Evolutionary conservation across 2,888 invertebrate species (phyloP), one percentile per base, ranked within the genome.

Genomic region (Amiota mariae): DNA sequence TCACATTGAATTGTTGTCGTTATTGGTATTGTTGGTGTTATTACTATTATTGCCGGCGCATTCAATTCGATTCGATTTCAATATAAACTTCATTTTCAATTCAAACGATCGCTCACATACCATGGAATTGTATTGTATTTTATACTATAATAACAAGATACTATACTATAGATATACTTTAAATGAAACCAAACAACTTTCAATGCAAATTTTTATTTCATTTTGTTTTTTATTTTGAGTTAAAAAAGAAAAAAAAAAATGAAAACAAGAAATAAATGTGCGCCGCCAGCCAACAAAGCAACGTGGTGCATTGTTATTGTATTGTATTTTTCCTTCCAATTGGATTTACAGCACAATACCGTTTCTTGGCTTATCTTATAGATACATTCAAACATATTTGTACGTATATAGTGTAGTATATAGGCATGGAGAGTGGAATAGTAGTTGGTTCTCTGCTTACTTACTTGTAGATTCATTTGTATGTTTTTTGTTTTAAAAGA

Each of bases 151-250:
- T 12, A 54, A 54, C 54, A 54, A 63, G 46, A 46, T 36, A 63
- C 63, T 12, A 2, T 15, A n/a, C 15, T 24, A n/a, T 18, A 18
- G 18, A 10, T 1, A 18, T 4, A n/a, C 66, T 71, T n/a, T 72
- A 73, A 75, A 18, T 61, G 56, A 71, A 75, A 70, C 72, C 57
- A 76, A 74, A 78, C 78, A 78, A 78, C 82, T 85, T 82, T 82
- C 82, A 84, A 85, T 82, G 85, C 82, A 84, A 84, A 82, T 82
- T 63, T 63, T 63, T 59, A 36, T 63, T 63, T 51, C n/a, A 51
- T 51, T 51, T 51, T 57, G 18, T 15, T 59, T 59, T 59, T 18
- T 6, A 20, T 20, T 59, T 9, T 12, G 6, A 36, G 36, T 36
- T 36, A 13, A n/a, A 36, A 36, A 63, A 63, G 0, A 46, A 13